Evolutionary conservation across 2,888 invertebrate genomes (phyloP).

Genomic region (Cyclophora punctaria): DNA sequence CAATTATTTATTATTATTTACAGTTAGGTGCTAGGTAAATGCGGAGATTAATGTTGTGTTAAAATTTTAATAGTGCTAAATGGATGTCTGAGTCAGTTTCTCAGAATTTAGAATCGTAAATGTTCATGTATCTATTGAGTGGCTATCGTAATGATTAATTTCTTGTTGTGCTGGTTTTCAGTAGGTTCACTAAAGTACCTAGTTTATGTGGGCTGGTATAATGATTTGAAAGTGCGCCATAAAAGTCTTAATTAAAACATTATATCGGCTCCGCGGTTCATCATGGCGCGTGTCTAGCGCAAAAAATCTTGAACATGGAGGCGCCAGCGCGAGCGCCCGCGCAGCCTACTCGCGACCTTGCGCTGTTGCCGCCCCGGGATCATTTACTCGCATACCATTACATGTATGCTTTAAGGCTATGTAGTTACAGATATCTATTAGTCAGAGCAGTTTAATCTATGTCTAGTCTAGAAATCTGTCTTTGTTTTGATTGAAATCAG

Average conservation of each 20-base stretch:
- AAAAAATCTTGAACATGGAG: constrained; percentile 8
- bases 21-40: constrained; percentile 21
- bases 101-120: neutral
- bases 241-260: constrained; percentile 18
- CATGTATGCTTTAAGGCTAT: constrained; percentile 11
- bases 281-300: constrained; percentile 5
- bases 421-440: constrained; percentile 3
- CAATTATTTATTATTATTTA: constrained; percentile 14
- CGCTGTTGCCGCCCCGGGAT: constrained; percentile 48
- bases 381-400: constrained; percentile 39
- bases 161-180: too few species aligned
- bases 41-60: constrained; percentile 15
- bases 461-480: too few species aligned
- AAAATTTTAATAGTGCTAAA: constrained; percentile 12
- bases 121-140: too few species aligned
- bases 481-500: too few species aligned
- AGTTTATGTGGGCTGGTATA: too few species aligned
- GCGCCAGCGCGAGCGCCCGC: constrained; percentile 34
- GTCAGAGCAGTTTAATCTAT: too few species aligned
- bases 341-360: constrained; percentile 57
- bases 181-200: too few species aligned
- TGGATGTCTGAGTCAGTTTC: constrained; percentile 1
- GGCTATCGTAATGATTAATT: too few species aligned
- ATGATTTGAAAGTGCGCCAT: neutral
- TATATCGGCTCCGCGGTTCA: constrained; percentile 19